Conservation (phyloP, 2,797 vertebrate species). For the Coregonus ussuriensis region DNA sequence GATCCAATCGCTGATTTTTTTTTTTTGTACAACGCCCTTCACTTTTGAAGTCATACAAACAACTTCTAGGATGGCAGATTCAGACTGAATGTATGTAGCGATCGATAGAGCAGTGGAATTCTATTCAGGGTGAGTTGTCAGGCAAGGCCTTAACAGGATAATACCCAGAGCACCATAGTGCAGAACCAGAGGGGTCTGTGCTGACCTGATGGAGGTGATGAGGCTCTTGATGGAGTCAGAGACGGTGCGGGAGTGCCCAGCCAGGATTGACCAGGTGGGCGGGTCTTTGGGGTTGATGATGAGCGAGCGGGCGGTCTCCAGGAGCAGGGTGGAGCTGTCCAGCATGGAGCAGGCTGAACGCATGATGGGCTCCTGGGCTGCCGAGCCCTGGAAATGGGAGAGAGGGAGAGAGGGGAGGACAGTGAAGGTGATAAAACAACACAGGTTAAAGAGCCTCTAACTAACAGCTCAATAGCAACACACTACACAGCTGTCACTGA, state of each 20-base stretch:
- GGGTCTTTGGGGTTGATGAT: constrained; percentile 98
- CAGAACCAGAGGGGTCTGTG: neutral
- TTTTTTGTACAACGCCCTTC: too few species aligned
- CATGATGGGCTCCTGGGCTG: constrained; percentile 93
- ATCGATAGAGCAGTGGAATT: too few species aligned
- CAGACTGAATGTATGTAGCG: too few species aligned
- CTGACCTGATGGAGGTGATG: constrained; percentile 96
- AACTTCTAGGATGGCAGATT: too few species aligned
- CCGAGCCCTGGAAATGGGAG: constrained; percentile 81
- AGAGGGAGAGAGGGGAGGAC: constrained; percentile 17
- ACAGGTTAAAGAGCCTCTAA: constrained; percentile 22
- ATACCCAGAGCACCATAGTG: neutral
- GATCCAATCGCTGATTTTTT: too few species aligned
- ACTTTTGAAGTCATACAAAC: too few species aligned
- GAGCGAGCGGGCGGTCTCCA: constrained; percentile 91
- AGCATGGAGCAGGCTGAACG: constrained; percentile 94
- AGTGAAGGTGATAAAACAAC: constrained; percentile 44
- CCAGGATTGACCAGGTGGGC: constrained; percentile 93
- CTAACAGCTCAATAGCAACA: constrained; percentile 29
- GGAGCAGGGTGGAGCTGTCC: constrained; percentile 90
- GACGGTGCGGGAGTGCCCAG: constrained; percentile 93
- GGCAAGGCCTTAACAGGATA: neutral
- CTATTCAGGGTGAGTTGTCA: too few species aligned
- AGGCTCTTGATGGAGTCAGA: constrained; percentile 99
- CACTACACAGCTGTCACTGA: constrained; percentile 31